These are phyloP conservation scores for Anoplolepis gracilipes DNA, from an alignment of 1,140 invertebrate species.

Conservation along the genomic window DNA sequence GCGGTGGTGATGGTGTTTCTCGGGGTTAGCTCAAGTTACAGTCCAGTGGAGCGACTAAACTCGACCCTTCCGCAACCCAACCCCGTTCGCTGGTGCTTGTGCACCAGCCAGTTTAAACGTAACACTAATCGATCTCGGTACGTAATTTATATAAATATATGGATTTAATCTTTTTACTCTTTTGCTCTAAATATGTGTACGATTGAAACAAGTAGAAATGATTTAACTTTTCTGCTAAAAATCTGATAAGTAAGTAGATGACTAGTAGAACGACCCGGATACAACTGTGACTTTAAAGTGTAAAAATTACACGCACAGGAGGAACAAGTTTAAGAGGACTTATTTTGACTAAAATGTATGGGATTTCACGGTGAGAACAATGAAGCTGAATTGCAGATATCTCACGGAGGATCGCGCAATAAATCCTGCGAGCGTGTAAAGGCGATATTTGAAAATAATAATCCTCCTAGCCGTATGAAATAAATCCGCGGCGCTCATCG, in stretches of 20 bases:
- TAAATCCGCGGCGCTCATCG: conserved; percentile 22
- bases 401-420: neutral
- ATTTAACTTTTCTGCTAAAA: neutral
- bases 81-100: conserved; percentile 46
- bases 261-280: neutral
- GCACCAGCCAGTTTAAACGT: neutral
- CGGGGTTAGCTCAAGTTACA: conserved; percentile 82
- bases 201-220: neutral
- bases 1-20: conserved; percentile 77
- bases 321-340: neutral
- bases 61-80: conserved; percentile 75
- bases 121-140: conserved; percentile 51
- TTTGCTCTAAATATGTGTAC: neutral
- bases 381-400: conserved; percentile 17
- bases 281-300: neutral
- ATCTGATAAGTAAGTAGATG: neutral
- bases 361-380: neutral
- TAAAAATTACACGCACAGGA: neutral
- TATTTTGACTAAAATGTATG: neutral
- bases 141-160: neutral
- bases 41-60: conserved; percentile 84
- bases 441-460: conserved; percentile 54
- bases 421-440: conserved; percentile 31
- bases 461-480: conserved; percentile 8
- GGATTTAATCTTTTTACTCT: neutral